A percentile compares a stretch with the other conserved stretches of the same genome.
Conservation (phyloP, 30 jellyfish, hydroid and myxozoan species). For the Hydractinia echinata region DNA sequence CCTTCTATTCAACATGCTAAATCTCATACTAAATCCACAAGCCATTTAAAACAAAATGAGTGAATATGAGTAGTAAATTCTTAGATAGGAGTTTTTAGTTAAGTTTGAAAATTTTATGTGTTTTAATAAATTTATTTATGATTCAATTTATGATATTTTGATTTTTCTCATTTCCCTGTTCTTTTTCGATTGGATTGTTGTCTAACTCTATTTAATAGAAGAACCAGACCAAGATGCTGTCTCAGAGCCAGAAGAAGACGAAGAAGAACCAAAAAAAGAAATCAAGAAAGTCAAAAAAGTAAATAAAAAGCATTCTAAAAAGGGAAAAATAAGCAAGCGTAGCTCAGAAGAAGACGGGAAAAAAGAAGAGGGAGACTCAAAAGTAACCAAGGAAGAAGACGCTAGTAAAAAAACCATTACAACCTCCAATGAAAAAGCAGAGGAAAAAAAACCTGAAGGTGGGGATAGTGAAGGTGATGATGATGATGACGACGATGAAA, state of each 20-base stretch:
- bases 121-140: background rate
- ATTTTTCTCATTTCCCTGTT: background rate
- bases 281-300: slow-evolving; percentile 36
- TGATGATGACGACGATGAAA: background rate
- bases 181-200: too few relatives aligned
- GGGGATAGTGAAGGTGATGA: slow-evolving; percentile 23
- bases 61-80: too few relatives aligned
- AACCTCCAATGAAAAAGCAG: slow-evolving; percentile 44
- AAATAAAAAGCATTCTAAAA: slow-evolving; percentile 19
- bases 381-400: slow-evolving; percentile 33
- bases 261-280: slow-evolving; percentile 41
- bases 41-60: slow-evolving; percentile 54
- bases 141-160: background rate
- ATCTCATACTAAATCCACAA: slow-evolving; percentile 73
- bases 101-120: background rate
- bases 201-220: background rate
- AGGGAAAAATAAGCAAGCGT: too few relatives aligned
- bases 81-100: too few relatives aligned
- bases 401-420: slow-evolving; percentile 37
- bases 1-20: slow-evolving; percentile 75
- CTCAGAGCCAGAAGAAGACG: slow-evolving; percentile 43
- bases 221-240: background rate
- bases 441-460: slow-evolving; percentile 10
- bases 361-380: slow-evolving; percentile 29
- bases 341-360: slow-evolving; percentile 15